Conservation (phyloP, 2,797 vertebrate species). For the Typhlichthys subterraneus region DNA sequence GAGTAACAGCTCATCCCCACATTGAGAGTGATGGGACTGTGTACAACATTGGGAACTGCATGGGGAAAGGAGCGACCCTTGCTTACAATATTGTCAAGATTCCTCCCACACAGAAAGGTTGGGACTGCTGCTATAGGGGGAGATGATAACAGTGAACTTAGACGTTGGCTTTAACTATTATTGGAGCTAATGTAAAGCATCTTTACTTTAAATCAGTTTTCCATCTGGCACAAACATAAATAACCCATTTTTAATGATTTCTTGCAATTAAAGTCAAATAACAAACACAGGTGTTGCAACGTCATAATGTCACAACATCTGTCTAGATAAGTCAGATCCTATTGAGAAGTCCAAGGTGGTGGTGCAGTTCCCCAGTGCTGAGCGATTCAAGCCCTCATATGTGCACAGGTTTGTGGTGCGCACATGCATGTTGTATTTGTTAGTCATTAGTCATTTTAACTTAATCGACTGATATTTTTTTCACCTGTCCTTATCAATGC, state of each 20-base stretch:
- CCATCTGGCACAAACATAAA: no score
- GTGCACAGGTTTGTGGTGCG: slow-evolving; percentile 88
- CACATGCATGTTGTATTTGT: neutral
- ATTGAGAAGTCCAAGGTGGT: slow-evolving; percentile 91
- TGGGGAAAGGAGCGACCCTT: slow-evolving; percentile 92
- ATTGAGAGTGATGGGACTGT: slow-evolving; percentile 93
- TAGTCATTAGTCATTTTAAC: neutral
- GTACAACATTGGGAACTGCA: slow-evolving; percentile 98
- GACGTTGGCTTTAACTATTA: neutral
- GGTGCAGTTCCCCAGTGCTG: slow-evolving; percentile 96
- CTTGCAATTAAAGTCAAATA: neutral
- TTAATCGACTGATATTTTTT: neutral
- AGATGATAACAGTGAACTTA: neutral
- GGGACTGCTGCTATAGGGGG: neutral
- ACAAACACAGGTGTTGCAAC: neutral
- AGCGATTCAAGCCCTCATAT: slow-evolving; percentile 96
- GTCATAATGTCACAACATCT: neutral
- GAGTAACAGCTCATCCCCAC: slow-evolving; percentile 94
- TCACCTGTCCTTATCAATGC: slow-evolving; percentile 27
- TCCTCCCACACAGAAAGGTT: slow-evolving; percentile 93
- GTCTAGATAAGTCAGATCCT: slow-evolving; percentile 91
- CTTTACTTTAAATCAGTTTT: no score
- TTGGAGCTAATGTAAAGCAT: neutral
- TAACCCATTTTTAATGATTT: neutral
- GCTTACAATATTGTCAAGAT: slow-evolving; percentile 94